A percentile compares a stretch with the other conserved stretches of the same genome.
These are phyloP conservation scores for Naso thynnoides DNA, from an alignment of 2,797 vertebrate species.

Conservation along the genomic window DNA sequence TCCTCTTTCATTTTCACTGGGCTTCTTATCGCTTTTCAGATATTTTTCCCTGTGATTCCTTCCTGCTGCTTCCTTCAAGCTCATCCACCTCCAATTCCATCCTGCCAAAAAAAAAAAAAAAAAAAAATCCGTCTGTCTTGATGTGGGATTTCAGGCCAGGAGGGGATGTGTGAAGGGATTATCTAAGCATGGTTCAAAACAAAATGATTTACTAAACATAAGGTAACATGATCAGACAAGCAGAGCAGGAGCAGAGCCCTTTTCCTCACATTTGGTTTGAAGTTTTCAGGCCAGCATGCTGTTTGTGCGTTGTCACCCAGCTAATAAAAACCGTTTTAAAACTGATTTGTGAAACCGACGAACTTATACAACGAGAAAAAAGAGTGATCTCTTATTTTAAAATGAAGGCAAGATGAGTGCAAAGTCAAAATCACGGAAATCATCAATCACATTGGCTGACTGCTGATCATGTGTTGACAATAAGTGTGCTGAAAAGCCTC, in stretches of 20 bases:
- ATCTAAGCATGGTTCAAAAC: background rate
- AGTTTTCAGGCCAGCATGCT: background rate
- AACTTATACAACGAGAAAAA: background rate
- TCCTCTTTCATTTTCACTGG: too few relatives aligned
- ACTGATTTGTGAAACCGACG: background rate
- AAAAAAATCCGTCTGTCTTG: background rate
- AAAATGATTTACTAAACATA: background rate
- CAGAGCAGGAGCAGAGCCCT: too few relatives aligned
- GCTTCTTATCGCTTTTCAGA: too few relatives aligned
- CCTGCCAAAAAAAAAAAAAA: background rate
- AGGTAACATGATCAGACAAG: background rate
- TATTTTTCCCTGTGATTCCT: too few relatives aligned
- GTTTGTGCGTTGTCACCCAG: background rate
- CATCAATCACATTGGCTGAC: background rate
- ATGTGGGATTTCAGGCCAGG: background rate
- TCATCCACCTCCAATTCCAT: too few relatives aligned
- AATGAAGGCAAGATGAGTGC: background rate
- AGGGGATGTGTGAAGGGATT: too few relatives aligned
- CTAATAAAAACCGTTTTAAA: background rate
- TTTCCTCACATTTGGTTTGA: background rate
- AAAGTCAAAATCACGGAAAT: too few relatives aligned
- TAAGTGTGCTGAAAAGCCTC: background rate
- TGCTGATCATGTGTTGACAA: background rate
- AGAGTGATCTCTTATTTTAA: background rate
- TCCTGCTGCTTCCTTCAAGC: too few relatives aligned